A percentile compares a stretch with the other conserved stretches of the same genome.
These are phyloP conservation scores for Steromphala cineraria DNA, from an alignment of 2,888 invertebrate species.

Conservation along the genomic window DNA sequence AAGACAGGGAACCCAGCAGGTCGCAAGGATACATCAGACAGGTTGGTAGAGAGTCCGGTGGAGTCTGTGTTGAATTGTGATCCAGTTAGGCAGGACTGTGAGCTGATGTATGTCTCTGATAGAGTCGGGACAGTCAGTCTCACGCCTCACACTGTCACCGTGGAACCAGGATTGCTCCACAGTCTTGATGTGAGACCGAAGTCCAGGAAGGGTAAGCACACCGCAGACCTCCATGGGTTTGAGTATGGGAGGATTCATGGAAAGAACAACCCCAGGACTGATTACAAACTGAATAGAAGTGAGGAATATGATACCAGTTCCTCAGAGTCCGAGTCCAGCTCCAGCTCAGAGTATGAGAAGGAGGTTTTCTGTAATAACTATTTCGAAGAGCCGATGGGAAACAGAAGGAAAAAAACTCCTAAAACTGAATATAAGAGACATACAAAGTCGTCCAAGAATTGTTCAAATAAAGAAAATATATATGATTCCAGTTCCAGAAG, in stretches of 20 bases:
- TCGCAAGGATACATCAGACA: too few species aligned
- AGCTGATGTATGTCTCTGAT: background rate
- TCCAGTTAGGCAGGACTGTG: background rate
- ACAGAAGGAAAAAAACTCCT: background rate
- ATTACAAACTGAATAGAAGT: background rate
- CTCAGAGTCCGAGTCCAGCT: background rate
- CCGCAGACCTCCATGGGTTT: background rate
- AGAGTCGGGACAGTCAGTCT: background rate
- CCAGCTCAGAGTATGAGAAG: conserved; percentile 10
- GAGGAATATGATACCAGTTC: background rate
- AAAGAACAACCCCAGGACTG: background rate
- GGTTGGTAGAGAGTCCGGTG: too few species aligned
- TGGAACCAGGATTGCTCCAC: background rate
- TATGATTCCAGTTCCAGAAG: background rate
- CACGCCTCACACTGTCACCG: background rate
- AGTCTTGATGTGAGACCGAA: background rate
- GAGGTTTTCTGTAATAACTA: conserved; percentile 18
- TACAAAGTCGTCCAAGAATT: too few species aligned
- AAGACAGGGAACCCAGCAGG: too few species aligned
- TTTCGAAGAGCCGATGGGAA: background rate
- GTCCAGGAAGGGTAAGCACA: background rate
- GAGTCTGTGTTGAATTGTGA: too few species aligned
- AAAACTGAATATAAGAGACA: too few species aligned
- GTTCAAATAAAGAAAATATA: too few species aligned
- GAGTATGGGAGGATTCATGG: background rate